Conservation (phyloP, 2,797 vertebrate species). For the Megaceryle alcyon region DNA sequence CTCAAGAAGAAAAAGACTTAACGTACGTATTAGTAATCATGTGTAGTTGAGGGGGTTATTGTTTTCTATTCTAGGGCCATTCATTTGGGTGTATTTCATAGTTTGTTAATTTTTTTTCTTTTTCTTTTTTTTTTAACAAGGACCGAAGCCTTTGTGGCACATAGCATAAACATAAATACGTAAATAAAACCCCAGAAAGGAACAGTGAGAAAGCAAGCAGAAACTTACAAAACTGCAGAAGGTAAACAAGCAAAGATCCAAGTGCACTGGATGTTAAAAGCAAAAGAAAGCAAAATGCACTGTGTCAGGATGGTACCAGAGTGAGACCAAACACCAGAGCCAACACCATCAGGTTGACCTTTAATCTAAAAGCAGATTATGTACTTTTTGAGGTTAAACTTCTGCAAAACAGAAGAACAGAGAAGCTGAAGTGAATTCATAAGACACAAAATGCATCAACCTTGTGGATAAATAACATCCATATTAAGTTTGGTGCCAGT, state of each 20-base stretch:
- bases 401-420: neutral
- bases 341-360: neutral
- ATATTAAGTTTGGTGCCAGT: neutral
- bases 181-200: neutral
- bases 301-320: neutral
- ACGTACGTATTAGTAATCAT: neutral
- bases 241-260: neutral
- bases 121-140: rapidly evolving
- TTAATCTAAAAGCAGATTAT: neutral
- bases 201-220: neutral
- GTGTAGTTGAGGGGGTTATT: neutral
- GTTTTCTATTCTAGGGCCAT: neutral
- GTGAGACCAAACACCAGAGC: neutral
- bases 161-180: neutral
- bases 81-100: neutral
- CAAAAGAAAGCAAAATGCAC: neutral
- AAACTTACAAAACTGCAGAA: neutral
- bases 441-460: neutral
- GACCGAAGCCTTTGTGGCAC: neutral
- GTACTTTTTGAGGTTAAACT: neutral
- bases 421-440: neutral
- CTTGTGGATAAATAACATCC: neutral
- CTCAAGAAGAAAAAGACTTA: neutral
- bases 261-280: neutral
- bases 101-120: neutral